Percentiles rank a stretch among this genome's conserved stretches.
Conservation (phyloP, 2,888 invertebrate genomes). For the Drosophila kanekoi region DNA sequence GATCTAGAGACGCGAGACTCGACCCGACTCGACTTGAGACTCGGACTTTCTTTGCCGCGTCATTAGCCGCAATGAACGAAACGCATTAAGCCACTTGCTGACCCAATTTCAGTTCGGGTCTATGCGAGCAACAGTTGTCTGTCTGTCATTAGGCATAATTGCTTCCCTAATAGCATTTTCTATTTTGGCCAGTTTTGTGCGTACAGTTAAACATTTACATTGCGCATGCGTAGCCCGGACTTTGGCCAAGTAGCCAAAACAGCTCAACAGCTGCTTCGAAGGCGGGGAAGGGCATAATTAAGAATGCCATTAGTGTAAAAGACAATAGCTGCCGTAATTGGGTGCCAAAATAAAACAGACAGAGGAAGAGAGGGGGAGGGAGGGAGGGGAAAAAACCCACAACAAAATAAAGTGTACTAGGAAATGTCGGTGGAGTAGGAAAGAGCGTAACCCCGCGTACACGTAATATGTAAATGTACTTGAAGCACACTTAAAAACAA, state of each 20-base stretch:
- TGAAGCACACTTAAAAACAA: slow-evolving; percentile 20
- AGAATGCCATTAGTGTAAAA: slow-evolving; percentile 53
- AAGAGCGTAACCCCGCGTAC: slow-evolving; percentile 6
- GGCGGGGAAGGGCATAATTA: slow-evolving; percentile 56
- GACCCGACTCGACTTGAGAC: background rate
- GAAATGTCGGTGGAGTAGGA: slow-evolving; percentile 15
- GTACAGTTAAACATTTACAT: slow-evolving; percentile 41
- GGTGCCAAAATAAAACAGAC: slow-evolving; percentile 43
- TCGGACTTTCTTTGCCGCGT: slow-evolving; percentile 48
- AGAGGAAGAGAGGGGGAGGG: background rate
- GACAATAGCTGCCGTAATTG: slow-evolving; percentile 51
- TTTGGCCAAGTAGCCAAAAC: background rate
- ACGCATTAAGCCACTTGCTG: slow-evolving; percentile 56
- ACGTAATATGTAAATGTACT: slow-evolving; percentile 44
- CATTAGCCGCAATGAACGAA: slow-evolving; percentile 36
- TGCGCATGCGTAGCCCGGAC: slow-evolving; percentile 64
- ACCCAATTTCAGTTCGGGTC: slow-evolving; percentile 46
- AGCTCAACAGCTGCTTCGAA: slow-evolving; percentile 38
- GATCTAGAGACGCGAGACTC: background rate
- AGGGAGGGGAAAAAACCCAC: background rate
- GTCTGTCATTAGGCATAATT: slow-evolving; percentile 63
- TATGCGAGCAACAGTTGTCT: slow-evolving; percentile 43
- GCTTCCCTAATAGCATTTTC: slow-evolving; percentile 61
- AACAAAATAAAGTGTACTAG: slow-evolving; percentile 17
- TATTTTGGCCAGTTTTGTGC: slow-evolving; percentile 46